Evolutionary conservation across 2,113 vertebrate species (phyloP).

Genomic region (Malurus alboscapulatus): DNA sequence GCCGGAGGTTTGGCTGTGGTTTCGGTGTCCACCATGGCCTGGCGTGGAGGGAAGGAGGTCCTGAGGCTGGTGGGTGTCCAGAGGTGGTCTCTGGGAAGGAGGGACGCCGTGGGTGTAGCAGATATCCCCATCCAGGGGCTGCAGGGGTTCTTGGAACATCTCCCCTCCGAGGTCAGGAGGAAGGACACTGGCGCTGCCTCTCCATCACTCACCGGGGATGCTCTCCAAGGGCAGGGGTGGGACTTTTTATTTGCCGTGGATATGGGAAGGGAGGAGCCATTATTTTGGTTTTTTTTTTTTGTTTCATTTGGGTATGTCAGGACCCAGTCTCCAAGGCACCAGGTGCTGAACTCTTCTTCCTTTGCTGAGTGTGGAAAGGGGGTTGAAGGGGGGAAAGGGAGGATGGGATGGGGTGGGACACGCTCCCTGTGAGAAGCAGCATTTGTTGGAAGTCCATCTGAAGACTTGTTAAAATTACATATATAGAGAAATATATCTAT

Average conservation of each 20-base stretch:
- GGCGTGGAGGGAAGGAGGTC: neutral
- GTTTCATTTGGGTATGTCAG: conserved; percentile 10
- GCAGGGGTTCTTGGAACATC: neutral
- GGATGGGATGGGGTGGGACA: neutral
- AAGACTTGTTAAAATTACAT: conserved; percentile 13
- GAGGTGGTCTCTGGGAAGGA: neutral
- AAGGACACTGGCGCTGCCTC: neutral
- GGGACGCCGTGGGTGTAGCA: neutral
- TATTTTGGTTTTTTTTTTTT: neutral
- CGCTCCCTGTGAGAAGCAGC: neutral
- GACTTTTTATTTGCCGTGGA: conserved; percentile 25
- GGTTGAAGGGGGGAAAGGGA: neutral
- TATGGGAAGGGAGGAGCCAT: neutral
- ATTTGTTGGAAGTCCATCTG: neutral
- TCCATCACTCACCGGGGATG: neutral
- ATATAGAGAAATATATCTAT: conserved; percentile 34
- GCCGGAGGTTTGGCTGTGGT: neutral
- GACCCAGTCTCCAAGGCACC: neutral
- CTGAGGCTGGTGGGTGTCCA: neutral
- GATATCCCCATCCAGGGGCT: neutral
- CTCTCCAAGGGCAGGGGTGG: neutral
- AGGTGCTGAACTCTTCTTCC: conserved; percentile 41
- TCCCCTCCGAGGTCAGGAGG: neutral
- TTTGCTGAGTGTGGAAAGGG: neutral
- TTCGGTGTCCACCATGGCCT: accelerated